These are phyloP conservation scores for Glossosoma conforme DNA, from an alignment of 1,140 invertebrate species.

Conservation along the genomic window DNA sequence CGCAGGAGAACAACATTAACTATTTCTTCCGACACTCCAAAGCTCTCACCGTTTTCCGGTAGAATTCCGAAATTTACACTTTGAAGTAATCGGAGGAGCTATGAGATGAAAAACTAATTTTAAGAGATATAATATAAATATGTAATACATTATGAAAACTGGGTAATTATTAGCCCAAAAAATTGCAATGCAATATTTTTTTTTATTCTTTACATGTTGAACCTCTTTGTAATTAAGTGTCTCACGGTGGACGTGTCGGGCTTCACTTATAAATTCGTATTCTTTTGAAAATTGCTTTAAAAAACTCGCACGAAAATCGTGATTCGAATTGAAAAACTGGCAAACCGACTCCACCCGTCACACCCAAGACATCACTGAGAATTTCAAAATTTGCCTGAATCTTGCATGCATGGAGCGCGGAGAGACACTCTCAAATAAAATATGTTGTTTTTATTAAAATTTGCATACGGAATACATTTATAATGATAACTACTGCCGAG, in stretches of 20 bases:
- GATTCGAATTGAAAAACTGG: constrained; percentile 22
- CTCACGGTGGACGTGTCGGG: constrained; percentile 13
- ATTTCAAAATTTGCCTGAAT: neutral
- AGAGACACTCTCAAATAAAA: constrained; percentile 8
- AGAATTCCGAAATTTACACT: too few relatives aligned
- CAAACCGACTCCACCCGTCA: constrained; percentile 5
- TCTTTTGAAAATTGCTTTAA: constrained; percentile 26
- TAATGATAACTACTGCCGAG: constrained; percentile 11
- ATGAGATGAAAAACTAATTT: too few relatives aligned
- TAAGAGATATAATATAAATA: too few relatives aligned
- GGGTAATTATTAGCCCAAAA: too few relatives aligned
- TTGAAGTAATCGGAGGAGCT: too few relatives aligned
- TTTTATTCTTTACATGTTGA: too few relatives aligned
- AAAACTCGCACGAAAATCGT: constrained; percentile 19
- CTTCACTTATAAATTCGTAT: constrained; percentile 7
- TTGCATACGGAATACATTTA: constrained; percentile 16
- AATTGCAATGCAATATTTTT: too few relatives aligned
- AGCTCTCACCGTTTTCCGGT: too few relatives aligned
- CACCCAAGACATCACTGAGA: neutral
- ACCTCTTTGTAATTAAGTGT: constrained; percentile 23
- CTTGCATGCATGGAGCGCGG: constrained; percentile 2
- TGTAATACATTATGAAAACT: too few relatives aligned
- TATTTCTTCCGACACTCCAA: too few relatives aligned
- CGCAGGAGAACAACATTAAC: too few relatives aligned
- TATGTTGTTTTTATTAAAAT: constrained; percentile 11